phyloP scores from a whole-genome alignment of 2,888 invertebrate species.

The Eupithecia exiguata region DNA sequence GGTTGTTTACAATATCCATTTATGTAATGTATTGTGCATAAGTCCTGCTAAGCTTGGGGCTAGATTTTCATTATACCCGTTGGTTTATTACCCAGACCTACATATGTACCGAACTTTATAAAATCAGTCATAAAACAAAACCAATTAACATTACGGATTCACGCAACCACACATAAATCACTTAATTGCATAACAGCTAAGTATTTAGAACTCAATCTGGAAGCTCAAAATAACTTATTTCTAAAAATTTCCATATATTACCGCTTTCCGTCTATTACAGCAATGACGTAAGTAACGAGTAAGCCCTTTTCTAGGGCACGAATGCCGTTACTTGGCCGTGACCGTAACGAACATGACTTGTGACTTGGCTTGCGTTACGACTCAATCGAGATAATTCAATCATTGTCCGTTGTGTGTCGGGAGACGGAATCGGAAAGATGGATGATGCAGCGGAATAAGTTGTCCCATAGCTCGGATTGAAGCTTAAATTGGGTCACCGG shows the following conservation, averaged over 20 bases:
- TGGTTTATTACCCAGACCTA: too few relatives aligned
- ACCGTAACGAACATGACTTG: conserved; percentile 56
- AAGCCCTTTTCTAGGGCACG: conserved; percentile 73
- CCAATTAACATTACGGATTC: conserved; percentile 1
- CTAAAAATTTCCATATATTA: conserved; percentile 8
- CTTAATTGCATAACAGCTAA: conserved; percentile 12
- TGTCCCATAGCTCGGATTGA: not conserved
- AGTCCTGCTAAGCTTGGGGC: too few relatives aligned
- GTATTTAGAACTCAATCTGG: conserved; percentile 11
- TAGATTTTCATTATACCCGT: too few relatives aligned
- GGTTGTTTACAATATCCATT: too few relatives aligned
- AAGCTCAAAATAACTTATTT: conserved; percentile 14
- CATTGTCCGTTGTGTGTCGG: conserved; percentile 13
- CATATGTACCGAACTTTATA: not conserved
- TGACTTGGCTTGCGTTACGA: conserved; percentile 29
- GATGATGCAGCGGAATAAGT: conserved; percentile 34
- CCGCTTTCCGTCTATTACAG: conserved; percentile 18
- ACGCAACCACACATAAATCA: not conserved
- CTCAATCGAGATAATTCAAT: conserved; percentile 38
- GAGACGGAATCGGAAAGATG: conserved; percentile 9
- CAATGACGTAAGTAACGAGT: conserved; percentile 45
- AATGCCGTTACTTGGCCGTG: conserved; percentile 76
- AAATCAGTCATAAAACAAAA: not conserved
- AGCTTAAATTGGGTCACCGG: not conserved
- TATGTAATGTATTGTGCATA: too few relatives aligned